A percentile compares a stretch with the other conserved stretches of the same genome.
Conservation (phyloP, 2,113 vertebrate genomes). For the Clupea harengus region DNA sequence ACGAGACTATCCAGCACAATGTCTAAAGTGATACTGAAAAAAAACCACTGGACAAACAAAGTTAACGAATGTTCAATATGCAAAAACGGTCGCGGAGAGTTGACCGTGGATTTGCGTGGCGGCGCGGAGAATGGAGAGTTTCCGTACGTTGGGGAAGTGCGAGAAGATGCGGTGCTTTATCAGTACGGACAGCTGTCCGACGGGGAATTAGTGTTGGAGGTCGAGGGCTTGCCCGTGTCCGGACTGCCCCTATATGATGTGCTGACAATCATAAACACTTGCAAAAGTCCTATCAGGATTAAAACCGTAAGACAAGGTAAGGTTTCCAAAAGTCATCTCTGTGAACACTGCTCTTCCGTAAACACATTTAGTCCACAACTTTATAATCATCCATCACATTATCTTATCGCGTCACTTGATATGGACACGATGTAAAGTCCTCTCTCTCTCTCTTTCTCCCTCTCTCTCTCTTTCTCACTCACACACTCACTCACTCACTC, state of each 20-base stretch:
- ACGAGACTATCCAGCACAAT: conserved; percentile 65
- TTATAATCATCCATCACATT: neutral
- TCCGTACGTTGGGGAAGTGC: conserved; percentile 72
- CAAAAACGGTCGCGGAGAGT: conserved; percentile 71
- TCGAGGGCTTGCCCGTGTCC: conserved; percentile 86
- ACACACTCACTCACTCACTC: neutral
- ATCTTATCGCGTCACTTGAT: conserved; percentile 48
- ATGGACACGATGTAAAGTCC: conserved; percentile 54
- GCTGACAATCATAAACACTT: conserved; percentile 76
- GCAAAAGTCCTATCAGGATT: conserved; percentile 79
- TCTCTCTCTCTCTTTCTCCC: neutral
- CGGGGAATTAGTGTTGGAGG: conserved; percentile 87
- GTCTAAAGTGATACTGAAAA: conserved; percentile 77
- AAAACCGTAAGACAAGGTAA: conserved; percentile 90
- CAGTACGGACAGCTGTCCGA: conserved; percentile 71
- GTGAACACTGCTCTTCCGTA: neutral
- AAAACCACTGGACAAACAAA: conserved; percentile 84
- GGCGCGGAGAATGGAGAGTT: conserved; percentile 92
- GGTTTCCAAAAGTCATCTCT: conserved; percentile 48
- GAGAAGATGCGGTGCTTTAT: conserved; percentile 64
- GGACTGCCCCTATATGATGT: conserved; percentile 92
- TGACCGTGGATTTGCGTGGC: conserved; percentile 78
- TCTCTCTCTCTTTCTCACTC: neutral
- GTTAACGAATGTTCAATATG: conserved; percentile 78
- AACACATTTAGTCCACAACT: neutral